phyloP scores from a whole-genome alignment of 2,113 vertebrate genomes.

The Glaucidium brasilianum region DNA sequence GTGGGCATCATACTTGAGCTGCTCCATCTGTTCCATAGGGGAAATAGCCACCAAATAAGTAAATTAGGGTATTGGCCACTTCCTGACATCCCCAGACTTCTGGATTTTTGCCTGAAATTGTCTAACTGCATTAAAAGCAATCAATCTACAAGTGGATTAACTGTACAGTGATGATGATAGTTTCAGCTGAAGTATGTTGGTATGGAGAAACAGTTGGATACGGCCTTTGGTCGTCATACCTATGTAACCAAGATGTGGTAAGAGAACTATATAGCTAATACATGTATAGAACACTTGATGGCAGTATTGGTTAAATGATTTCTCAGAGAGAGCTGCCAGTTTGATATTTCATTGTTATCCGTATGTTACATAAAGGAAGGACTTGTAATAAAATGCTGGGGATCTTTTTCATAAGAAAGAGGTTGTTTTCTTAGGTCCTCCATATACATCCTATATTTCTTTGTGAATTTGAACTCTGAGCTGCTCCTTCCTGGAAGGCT shows the following conservation, averaged over 20 bases:
- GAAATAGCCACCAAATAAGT: not conserved
- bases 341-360: not conserved
- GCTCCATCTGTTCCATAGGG: not conserved
- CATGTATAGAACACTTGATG: constrained; percentile 10
- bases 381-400: not conserved
- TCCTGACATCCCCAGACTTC: not conserved
- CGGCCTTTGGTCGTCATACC: not conserved
- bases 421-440: not conserved
- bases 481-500: not conserved
- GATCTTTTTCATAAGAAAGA: not conserved
- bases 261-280: not conserved
- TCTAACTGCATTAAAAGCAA: not conserved
- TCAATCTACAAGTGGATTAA: not conserved
- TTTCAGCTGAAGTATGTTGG: not conserved
- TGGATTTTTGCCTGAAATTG: not conserved
- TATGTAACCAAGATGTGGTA: not conserved
- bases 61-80: not conserved
- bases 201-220: not conserved
- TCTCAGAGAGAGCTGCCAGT: not conserved
- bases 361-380: not conserved
- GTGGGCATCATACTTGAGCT: not conserved
- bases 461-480: not conserved
- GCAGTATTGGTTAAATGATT: constrained; percentile 33
- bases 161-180: not conserved
- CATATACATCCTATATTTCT: not conserved